phyloP scores from a whole-genome alignment of 2,113 vertebrate genomes.

The Steatornis caripensis region DNA sequence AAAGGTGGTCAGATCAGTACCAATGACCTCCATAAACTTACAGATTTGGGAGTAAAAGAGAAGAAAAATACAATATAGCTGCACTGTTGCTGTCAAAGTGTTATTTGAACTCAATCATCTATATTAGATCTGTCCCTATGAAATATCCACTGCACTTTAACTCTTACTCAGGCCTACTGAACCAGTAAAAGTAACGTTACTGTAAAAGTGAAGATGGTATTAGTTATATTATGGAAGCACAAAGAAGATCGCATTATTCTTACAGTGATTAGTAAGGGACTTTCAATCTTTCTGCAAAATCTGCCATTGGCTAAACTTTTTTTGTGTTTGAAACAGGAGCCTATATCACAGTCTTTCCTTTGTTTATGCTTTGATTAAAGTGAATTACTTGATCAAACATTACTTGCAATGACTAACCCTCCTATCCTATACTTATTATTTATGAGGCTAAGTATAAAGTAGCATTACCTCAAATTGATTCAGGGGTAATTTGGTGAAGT shows the following conservation, averaged over 20 bases:
- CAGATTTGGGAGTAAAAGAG: not conserved
- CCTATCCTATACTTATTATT: not conserved
- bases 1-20: not conserved
- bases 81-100: not conserved
- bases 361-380: not conserved
- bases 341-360: not conserved
- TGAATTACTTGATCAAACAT: not conserved
- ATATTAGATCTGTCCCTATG: not conserved
- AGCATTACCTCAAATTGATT: not conserved
- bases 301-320: not conserved
- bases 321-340: not conserved
- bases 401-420: not conserved
- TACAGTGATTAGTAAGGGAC: not conserved
- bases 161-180: not conserved
- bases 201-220: not conserved
- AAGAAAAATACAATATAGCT: not conserved
- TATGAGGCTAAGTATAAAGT: not conserved
- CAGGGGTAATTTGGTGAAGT: not conserved
- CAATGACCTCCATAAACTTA: not conserved
- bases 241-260: not conserved
- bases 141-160: not conserved
- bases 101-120: not conserved
- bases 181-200: not conserved
- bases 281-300: not conserved
- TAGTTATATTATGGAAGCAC: not conserved